Conservation (phyloP, 1,140 invertebrate species). For the Solenopsis invicta region DNA sequence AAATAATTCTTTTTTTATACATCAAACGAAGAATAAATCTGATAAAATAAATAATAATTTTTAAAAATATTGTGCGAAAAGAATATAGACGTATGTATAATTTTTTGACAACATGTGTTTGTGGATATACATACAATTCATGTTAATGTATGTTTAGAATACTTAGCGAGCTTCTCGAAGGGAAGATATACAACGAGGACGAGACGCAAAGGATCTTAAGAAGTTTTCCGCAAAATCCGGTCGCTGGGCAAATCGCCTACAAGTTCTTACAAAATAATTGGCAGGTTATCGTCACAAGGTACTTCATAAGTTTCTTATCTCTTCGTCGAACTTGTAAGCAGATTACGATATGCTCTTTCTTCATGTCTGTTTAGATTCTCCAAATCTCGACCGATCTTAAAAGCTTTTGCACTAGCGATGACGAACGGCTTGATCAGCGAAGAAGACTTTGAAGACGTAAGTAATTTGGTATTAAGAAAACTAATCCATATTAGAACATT, state of each 20-base stretch:
- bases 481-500: background rate
- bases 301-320: slow-evolving; percentile 17
- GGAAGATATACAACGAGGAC: slow-evolving; percentile 69
- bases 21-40: background rate
- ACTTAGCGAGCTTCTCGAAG: slow-evolving; percentile 79
- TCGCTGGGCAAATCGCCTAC: slow-evolving; percentile 76
- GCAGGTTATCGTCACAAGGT: slow-evolving; percentile 78
- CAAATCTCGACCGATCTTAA: slow-evolving; percentile 75
- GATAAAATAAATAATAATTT: background rate
- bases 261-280: slow-evolving; percentile 80
- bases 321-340: slow-evolving; percentile 20
- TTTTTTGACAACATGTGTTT: background rate
- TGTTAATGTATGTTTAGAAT: slow-evolving; percentile 67
- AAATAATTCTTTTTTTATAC: background rate
- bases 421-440: slow-evolving; percentile 78
- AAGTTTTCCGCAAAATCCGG: slow-evolving; percentile 79
- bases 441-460: slow-evolving; percentile 81
- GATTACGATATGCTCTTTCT: slow-evolving; percentile 12
- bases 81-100: background rate
- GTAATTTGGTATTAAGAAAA: background rate
- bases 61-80: background rate
- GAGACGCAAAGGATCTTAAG: slow-evolving; percentile 78
- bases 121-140: background rate
- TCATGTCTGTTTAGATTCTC: slow-evolving; percentile 69
- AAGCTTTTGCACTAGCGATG: slow-evolving; percentile 78